phyloP scores from a whole-genome alignment of 2,888 invertebrate genomes.

The Lagria hirta region DNA sequence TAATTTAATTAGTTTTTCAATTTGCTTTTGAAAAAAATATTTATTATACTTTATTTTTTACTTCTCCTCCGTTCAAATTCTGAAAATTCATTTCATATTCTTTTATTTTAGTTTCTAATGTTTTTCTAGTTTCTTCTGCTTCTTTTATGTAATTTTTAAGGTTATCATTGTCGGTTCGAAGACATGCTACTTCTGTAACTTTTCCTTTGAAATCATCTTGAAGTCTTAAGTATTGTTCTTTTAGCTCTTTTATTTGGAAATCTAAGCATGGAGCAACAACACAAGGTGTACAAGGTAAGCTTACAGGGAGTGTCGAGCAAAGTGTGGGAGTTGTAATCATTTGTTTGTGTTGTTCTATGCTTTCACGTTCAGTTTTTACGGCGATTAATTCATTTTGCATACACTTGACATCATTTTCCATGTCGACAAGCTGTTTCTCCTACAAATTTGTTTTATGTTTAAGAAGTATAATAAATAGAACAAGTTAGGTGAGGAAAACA shows the following conservation, averaged over 20 bases:
- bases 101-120: slow-evolving; percentile 61
- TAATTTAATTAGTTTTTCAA: slow-evolving; percentile 2
- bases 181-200: slow-evolving; percentile 64
- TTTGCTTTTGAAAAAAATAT: no score
- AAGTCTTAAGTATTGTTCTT: slow-evolving; percentile 63
- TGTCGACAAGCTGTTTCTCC: slow-evolving; percentile 62
- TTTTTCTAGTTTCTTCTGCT: slow-evolving; percentile 56
- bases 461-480: slow-evolving; percentile 2
- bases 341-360: slow-evolving; percentile 51
- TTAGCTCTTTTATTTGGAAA: slow-evolving; percentile 61
- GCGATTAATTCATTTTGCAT: slow-evolving; percentile 58
- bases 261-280: slow-evolving; percentile 43
- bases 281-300: slow-evolving; percentile 28
- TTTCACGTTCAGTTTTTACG: slow-evolving; percentile 57
- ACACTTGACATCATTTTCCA: slow-evolving; percentile 62
- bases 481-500: slow-evolving; percentile 1
- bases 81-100: slow-evolving; percentile 60
- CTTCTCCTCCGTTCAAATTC: no score
- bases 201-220: slow-evolving; percentile 71
- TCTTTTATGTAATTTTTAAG: slow-evolving; percentile 53
- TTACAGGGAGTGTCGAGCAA: slow-evolving; percentile 40
- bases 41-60: slow-evolving; percentile 44
- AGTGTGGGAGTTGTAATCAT: slow-evolving; percentile 38
- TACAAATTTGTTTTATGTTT: slow-evolving; percentile 37
- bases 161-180: slow-evolving; percentile 58